Conservation (phyloP, 1,140 invertebrate genomes). For the Drosophila carrolli region DNA sequence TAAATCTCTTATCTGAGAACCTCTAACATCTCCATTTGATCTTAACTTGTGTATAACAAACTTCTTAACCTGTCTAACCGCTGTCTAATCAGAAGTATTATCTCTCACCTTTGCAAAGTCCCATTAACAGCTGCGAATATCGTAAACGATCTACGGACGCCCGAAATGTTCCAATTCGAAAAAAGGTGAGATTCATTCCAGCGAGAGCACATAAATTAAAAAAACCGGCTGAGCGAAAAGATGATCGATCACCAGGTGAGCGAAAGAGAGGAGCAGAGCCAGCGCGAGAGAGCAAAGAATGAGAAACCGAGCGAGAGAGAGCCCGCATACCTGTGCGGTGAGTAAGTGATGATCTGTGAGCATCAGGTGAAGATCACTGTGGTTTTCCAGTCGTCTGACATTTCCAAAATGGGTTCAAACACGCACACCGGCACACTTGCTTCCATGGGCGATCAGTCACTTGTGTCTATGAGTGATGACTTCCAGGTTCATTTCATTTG, state of each 20-base stretch:
- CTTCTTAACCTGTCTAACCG: slow-evolving; percentile 21
- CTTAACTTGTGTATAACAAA: slow-evolving; percentile 51
- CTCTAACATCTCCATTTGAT: slow-evolving; percentile 16
- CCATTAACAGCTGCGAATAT: slow-evolving; percentile 50
- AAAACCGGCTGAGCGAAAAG: slow-evolving; percentile 68
- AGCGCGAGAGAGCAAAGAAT: slow-evolving; percentile 11
- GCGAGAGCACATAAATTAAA: slow-evolving; percentile 67
- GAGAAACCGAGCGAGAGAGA: slow-evolving; percentile 14
- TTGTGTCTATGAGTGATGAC: slow-evolving; percentile 21
- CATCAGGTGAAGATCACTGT: slow-evolving; percentile 37
- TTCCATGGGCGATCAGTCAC: neutral
- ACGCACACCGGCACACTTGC: slow-evolving; percentile 18
- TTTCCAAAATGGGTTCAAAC: slow-evolving; percentile 71
- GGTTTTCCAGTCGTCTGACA: slow-evolving; percentile 25
- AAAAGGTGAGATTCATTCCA: slow-evolving; percentile 76
- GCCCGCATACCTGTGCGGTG: slow-evolving; percentile 54
- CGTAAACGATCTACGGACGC: slow-evolving; percentile 54
- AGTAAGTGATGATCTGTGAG: slow-evolving; percentile 23
- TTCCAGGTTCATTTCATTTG: slow-evolving; percentile 51
- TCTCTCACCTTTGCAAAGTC: slow-evolving; percentile 13
- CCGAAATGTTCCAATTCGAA: slow-evolving; percentile 69
- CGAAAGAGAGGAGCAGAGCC: slow-evolving; percentile 10
- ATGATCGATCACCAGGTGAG: slow-evolving; percentile 73
- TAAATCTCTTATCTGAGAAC: slow-evolving; percentile 22
- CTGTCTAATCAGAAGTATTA: slow-evolving; percentile 35